A percentile compares a stretch with the other conserved stretches of the same genome.
Evolutionary conservation across 2,888 invertebrate species (phyloP).

Genomic region (Stomorhina lunata): DNA sequence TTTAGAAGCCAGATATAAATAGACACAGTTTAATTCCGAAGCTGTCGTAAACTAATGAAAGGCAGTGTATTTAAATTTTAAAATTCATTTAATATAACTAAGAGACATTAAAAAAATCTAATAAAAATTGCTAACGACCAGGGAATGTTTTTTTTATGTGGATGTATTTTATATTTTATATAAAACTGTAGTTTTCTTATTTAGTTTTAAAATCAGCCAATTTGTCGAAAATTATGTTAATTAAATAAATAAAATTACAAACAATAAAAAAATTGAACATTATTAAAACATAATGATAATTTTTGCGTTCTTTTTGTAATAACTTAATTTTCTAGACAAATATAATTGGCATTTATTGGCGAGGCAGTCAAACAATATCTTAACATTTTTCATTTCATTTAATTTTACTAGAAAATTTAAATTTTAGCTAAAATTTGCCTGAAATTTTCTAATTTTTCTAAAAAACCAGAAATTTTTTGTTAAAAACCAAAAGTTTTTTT

Average conservation of each 20-base stretch:
- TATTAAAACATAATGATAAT: conserved; percentile 68
- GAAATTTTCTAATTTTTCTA: too few species aligned
- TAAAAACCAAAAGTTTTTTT: too few species aligned
- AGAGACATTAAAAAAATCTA: not conserved
- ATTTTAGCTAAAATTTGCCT: too few species aligned
- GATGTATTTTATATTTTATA: too few species aligned
- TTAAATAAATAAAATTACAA: conserved; percentile 1
- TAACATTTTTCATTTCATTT: conserved; percentile 33
- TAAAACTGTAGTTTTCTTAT: conserved; percentile 11
- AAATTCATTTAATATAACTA: too few species aligned
- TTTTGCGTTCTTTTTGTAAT: not conserved
- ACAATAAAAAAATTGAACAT: conserved; percentile 56
- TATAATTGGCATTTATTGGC: conserved; percentile 67
- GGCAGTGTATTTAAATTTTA: too few species aligned
- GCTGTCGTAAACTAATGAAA: too few species aligned
- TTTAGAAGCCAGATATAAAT: too few species aligned
- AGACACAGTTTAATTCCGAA: too few species aligned
- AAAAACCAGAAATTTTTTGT: too few species aligned
- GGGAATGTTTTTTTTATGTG: conserved; percentile 37
- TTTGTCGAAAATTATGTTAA: conserved; percentile 11
- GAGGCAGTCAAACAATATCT: conserved; percentile 66
- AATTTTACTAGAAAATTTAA: not conserved
- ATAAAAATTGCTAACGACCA: conserved; percentile 19
- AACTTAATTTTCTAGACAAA: conserved; percentile 55
- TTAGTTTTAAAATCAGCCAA: not conserved